Base-by-base conservation (phyloP, 2,113 vertebrate species). In the Sylvicapra grimmia region DNA sequence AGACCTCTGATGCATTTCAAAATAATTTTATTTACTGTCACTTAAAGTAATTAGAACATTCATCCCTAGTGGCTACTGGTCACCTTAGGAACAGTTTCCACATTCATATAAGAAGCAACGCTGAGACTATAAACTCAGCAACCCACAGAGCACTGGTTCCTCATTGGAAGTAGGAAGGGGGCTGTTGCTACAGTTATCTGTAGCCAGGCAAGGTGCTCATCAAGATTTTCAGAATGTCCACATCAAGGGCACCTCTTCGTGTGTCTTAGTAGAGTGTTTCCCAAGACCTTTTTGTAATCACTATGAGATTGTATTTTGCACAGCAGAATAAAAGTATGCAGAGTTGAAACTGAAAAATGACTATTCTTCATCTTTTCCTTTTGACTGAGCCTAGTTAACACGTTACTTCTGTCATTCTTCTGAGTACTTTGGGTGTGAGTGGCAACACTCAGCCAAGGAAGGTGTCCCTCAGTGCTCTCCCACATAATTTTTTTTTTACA, bases 1-100 rank as follows among this genome's bases (percentile, higher is more conserved):
- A 84, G 44, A 92, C 16, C 19, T 97, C 29, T 7, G 3, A 89
- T 83, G 11, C 16, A 59, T 72, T 93, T 93, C 61, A 89, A 92
- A 96, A 86, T 61, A 91, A 75, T 58, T 97, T 89, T 96, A 97
- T 75, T 93, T 96, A 92, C 51, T 84, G 36, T 90, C 29, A 94
- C 29, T 79, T 84, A 53, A 92, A 36, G 36, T 87, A 89, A 89
- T 61, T 53, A 89, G 14, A 91, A 13, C 58, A 95, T 82, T 96
- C 54, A 40, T 95, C 53, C 44, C 80, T 92, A 53, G 33, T 7
- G 63, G 83, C 2, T 25, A 29, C 36, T 65, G 56, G 53, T 80
- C 87, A 92, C 53, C 47, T 94, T 63, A 13, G 7, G 31, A 97
- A 59, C 94, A 21, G 4, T 36, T 77, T 80, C 53, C 13, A 36